Evolutionary conservation across 1,140 invertebrate genomes (phyloP), one percentile per base, ranked within the genome.

Genomic region (Pseudomyrmex dendroicus): DNA sequence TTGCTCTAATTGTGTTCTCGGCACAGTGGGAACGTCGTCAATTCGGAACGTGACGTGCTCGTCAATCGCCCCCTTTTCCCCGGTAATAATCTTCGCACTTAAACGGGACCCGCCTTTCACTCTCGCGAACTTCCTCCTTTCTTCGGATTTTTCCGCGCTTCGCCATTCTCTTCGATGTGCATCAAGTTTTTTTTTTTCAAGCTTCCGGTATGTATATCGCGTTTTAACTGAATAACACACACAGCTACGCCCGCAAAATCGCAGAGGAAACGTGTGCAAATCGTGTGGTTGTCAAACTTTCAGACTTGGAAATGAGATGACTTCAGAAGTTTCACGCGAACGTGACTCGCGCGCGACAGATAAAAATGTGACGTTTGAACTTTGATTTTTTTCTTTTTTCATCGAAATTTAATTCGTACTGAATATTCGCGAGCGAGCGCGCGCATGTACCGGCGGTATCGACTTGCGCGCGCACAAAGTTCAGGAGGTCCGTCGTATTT

Each of bases 21-120:
- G 20, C 17, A 70, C 66, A 70, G 59, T 80, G 20, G 54, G 15
- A 57, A 9, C 17, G 54, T 7, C 54, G 54, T 80, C 66, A 61
- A 61, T 80, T 80, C 22, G 15, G 44, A 80, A 80, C 66, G 76
- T 78, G 76, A 78, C 64, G 44, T 10, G 76, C 54, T 68, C 64
- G 35, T 56, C 52, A 68, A 56, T 50, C 66, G 66, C 12, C 48
- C 35, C 5, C 35, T 1, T 35, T 35, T 35, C 7, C 35, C 35
- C 17, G 46, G 52, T 80, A 72, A 80, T 80, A 72, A 80, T 80
- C 76, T 80, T 80, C 66, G 67, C 66, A 70, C 66, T 50, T 72
- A 80, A 80, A 80, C 66, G 66, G 46, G 67, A 70, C 66, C 66
- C 76, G n/a, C 86, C 86, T 87, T 87, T 86, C 86, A 87, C 86